Conservation (phyloP, 2,888 invertebrate species). For the Nycteola revayana region DNA sequence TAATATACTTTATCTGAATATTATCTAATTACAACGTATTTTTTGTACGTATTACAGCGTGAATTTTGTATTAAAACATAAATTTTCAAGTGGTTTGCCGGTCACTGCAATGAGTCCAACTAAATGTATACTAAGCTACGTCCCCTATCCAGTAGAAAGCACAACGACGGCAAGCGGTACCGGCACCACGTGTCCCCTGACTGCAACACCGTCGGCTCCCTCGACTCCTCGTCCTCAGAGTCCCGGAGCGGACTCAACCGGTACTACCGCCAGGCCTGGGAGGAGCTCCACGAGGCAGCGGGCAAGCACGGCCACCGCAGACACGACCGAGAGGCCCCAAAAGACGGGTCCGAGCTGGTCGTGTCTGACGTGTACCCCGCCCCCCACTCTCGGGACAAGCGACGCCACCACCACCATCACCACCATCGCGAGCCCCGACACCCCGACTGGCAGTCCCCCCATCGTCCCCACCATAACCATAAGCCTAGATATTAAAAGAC, state of each 20-base stretch:
- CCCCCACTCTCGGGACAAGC: constrained; percentile 77
- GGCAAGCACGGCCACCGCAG: constrained; percentile 74
- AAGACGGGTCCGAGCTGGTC: constrained; percentile 89
- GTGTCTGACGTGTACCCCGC: constrained; percentile 84
- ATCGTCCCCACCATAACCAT: constrained; percentile 78
- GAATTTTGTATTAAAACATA: too few relatives aligned
- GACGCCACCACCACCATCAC: constrained; percentile 88
- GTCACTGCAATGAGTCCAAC: too few relatives aligned
- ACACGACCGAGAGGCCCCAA: constrained; percentile 80
- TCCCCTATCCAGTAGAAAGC: constrained; percentile 51
- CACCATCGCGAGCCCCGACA: constrained; percentile 86
- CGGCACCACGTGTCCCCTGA: constrained; percentile 94
- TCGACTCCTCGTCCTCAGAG: constrained; percentile 93
- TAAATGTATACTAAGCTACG: too few relatives aligned
- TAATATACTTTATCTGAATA: too few relatives aligned
- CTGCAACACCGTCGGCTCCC: constrained; percentile 94
- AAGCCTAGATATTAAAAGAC: constrained; percentile 73
- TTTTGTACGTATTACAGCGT: too few relatives aligned
- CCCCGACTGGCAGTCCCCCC: constrained; percentile 82
- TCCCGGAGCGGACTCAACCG: constrained; percentile 92
- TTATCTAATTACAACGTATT: too few relatives aligned
- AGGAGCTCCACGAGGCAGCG: constrained; percentile 92
- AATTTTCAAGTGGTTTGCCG: too few relatives aligned
- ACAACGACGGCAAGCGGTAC: constrained; percentile 91
- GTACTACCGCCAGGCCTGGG: constrained; percentile 96